phyloP scores from a whole-genome alignment of 2,797 vertebrate genomes.

The Bradypodion pumilum region DNA sequence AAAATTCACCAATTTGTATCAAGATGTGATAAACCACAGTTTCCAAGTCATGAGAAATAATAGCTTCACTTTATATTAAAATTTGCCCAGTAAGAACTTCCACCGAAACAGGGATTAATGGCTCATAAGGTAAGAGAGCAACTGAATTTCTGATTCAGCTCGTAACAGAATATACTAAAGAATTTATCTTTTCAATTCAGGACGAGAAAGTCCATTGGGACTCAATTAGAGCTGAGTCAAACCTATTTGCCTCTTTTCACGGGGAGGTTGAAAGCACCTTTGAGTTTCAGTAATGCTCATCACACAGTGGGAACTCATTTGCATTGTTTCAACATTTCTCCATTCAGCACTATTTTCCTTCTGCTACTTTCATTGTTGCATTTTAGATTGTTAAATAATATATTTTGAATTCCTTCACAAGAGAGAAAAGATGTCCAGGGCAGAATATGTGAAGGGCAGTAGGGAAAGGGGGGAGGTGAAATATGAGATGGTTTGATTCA shows the following conservation, averaged over 20 bases:
- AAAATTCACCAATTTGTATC: conserved; percentile 13
- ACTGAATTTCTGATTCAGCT: background rate
- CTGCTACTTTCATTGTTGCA: background rate
- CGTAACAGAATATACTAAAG: background rate
- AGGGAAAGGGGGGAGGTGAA: too few species aligned
- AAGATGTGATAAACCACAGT: background rate
- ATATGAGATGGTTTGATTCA: too few species aligned
- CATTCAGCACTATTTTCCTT: background rate
- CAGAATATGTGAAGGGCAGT: too few species aligned
- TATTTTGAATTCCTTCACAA: too few species aligned
- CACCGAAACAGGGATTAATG: background rate
- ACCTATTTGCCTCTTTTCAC: background rate
- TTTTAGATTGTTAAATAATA: too few species aligned
- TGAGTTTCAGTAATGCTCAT: background rate
- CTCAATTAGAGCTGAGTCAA: background rate
- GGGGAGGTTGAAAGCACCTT: background rate
- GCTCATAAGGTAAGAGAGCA: background rate
- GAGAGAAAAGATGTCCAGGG: too few species aligned
- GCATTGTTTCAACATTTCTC: background rate
- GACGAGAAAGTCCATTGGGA: background rate
- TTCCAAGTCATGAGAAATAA: background rate
- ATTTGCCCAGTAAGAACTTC: background rate
- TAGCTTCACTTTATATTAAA: background rate
- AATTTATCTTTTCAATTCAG: background rate
- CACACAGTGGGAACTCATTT: background rate